phyloP scores from a whole-genome alignment of 1,140 invertebrate species.

The Antheraea pernyi region DNA sequence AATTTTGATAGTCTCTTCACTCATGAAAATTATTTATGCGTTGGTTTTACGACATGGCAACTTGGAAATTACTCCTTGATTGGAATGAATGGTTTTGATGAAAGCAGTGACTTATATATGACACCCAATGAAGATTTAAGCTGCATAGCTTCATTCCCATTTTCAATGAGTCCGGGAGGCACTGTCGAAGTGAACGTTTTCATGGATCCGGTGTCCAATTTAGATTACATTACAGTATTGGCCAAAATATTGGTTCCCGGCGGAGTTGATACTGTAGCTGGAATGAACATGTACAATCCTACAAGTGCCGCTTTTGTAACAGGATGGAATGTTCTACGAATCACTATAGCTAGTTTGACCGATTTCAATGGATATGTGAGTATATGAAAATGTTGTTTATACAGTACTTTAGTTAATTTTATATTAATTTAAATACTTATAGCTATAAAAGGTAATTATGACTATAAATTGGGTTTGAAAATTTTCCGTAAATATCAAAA shows the following conservation, averaged over 20 bases:
- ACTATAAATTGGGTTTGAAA: too few species aligned
- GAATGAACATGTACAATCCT: slow-evolving; percentile 20
- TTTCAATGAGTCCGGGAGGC: slow-evolving; percentile 29
- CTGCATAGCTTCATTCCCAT: slow-evolving; percentile 33
- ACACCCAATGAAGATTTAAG: slow-evolving; percentile 24
- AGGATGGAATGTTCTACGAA: slow-evolving; percentile 28
- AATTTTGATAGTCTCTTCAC: slow-evolving; percentile 19
- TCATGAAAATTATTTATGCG: slow-evolving; percentile 17
- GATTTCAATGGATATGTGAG: slow-evolving; percentile 39
- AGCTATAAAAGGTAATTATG: too few species aligned
- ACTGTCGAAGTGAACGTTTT: slow-evolving; percentile 30
- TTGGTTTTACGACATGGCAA: slow-evolving; percentile 27
- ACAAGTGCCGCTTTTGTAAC: slow-evolving; percentile 12
- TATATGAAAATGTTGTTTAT: slow-evolving; percentile 2
- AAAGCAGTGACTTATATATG: slow-evolving; percentile 24
- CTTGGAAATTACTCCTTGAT: slow-evolving; percentile 23
- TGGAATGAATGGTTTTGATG: slow-evolving; percentile 20
- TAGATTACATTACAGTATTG: slow-evolving; percentile 32
- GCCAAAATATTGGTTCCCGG: slow-evolving; percentile 25
- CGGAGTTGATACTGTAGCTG: slow-evolving; percentile 22
- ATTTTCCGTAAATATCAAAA: too few species aligned
- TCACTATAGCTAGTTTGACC: slow-evolving; percentile 16
- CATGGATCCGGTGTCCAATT: slow-evolving; percentile 19
- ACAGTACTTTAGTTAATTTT: too few species aligned
- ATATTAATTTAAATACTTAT: too few species aligned